Evolutionary conservation across 2,797 vertebrate species (phyloP), one percentile per base, ranked within the genome.

Genomic region (Spinus pinus): DNA sequence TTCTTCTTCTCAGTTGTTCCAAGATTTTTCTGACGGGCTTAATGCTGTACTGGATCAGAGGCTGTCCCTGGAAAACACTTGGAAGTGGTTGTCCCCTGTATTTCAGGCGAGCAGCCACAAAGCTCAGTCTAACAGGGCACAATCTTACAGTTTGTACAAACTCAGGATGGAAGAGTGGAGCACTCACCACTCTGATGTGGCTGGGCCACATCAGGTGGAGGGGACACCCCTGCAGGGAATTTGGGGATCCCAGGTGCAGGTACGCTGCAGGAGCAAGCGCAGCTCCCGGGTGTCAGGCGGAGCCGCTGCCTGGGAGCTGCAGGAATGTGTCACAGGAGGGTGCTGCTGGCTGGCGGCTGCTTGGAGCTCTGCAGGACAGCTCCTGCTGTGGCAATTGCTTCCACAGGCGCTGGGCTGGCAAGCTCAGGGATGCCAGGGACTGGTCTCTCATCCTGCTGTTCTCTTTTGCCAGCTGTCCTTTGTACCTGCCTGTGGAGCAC

Each of bases 101-200:
- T 37, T 67, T 81, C 39, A 98, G 98, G 97, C 81, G 70, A 98
- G 97, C 78, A 97, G 94, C 57, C 97, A 98, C 93, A 98, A 98
- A 91, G 81, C 21, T 44, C 64, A 30, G 37, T 11, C 57, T 19
- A 19, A 97, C 87, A 98, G 98, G 83, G 74, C 74, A 64, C 98
- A 98, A 10, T 95, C 94, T 94, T 91, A 96, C 30, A 96, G 98
- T 81, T 96, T 98, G 81, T 95, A 97, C 60, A 98, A 97, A 94
- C 92, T 96, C 2, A 66, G 97, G 65, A 97, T 97, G 77, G 97
- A 98, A 94, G 93, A 83, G 70, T 96, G 97, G 69, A 97, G 96
- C 96, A 96, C 97, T 49, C 84, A 88, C 33, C 95, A 95, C n/a
- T n/a, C n/a, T n/a, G n/a, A n/a, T n/a, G 94, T 97, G 98, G 28